A percentile compares a stretch with the other conserved stretches of the same genome.
phyloP scores from a whole-genome alignment of 2,113 vertebrate species.

The Festucalex cinctus region DNA sequence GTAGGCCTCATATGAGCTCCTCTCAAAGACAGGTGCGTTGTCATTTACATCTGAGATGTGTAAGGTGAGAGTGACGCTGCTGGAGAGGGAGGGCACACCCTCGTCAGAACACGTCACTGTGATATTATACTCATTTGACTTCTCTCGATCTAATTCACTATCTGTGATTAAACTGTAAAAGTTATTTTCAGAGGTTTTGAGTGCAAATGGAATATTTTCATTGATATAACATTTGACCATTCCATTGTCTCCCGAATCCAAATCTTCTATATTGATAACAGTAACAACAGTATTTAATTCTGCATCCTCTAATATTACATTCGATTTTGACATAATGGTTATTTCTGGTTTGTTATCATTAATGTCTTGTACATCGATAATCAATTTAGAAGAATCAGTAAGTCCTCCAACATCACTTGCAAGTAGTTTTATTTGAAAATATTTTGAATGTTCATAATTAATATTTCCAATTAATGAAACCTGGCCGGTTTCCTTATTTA shows the following conservation, averaged over 20 bases:
- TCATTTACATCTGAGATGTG: conserved; percentile 49
- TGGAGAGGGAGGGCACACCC: conserved; percentile 45
- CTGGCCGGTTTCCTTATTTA: conserved; percentile 58
- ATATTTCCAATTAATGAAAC: conserved; percentile 50
- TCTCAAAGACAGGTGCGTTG: conserved; percentile 50
- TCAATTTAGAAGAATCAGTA: conserved; percentile 49
- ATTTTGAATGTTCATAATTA: conserved; percentile 65
- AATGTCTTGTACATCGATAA: conserved; percentile 62
- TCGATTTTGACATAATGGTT: conserved; percentile 51
- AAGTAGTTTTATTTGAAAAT: conserved; percentile 54
- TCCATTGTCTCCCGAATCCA: conserved; percentile 20
- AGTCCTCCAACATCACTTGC: conserved; percentile 69
- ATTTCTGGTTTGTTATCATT: conserved; percentile 69
- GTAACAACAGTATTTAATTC: conserved; percentile 61
- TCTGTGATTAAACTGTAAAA: conserved; percentile 74
- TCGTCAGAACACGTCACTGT: conserved; percentile 38
- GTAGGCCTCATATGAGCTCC: conserved; percentile 30
- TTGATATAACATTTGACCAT: conserved; percentile 53
- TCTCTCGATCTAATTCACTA: conserved; percentile 35
- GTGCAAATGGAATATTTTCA: conserved; percentile 51
- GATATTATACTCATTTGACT: conserved; percentile 23
- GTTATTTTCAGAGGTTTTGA: conserved; percentile 44
- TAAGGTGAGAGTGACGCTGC: conserved; percentile 47
- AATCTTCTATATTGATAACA: conserved; percentile 58
- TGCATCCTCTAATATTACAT: conserved; percentile 64